Base-by-base conservation (phyloP, 2,888 invertebrate genomes). In the Notocelia uddmanniana region DNA sequence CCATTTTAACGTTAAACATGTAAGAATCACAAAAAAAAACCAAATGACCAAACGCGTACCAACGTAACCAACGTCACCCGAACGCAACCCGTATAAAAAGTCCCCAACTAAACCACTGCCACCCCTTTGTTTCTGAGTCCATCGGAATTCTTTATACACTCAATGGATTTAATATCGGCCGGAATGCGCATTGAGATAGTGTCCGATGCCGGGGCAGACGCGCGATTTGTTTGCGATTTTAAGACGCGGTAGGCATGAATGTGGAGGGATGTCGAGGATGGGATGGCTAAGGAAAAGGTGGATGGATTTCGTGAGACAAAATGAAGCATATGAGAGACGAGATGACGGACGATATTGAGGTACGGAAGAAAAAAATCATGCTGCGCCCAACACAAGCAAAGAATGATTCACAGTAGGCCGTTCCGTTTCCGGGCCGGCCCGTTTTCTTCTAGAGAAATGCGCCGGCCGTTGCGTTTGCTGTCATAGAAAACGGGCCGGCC, bases 111-210 rank as follows among this genome's bases (percentile, higher is more conserved):
- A 71, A 71, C 76, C 74, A 72, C 68, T 69, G 70, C 67, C 34
- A 55, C 76, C 78, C 77, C 76, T 37, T 78, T 80, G 80, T 81
- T 77, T 78, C 76, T 77, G 80, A 87, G 85, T 90, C 89, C 89
- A 89, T 90, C 86, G 90, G 90, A 90, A 91, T 91, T 91, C 89
- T 88, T 89, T 88, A 87, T 87, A 86, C 86, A 87, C 89, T 91
- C 88, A 93, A 91, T 91, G 89, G 92, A 93, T 93, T 93, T 94
- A 93, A 93, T 94, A 94, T 93, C 89, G 85, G 79, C 75, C 78
- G 89, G 92, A 89, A 91, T 91, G 88, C 82, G 84, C 84, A 82
- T 81, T 81, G 87, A 84, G 88, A 88, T 87, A 86, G 83, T 83
- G 89, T 84, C 82, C 82, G 77, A 69, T 76, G 58, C 26, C 60